Conservation (phyloP, 2,113 vertebrate genomes). For the Triplophysa dalaica region DNA sequence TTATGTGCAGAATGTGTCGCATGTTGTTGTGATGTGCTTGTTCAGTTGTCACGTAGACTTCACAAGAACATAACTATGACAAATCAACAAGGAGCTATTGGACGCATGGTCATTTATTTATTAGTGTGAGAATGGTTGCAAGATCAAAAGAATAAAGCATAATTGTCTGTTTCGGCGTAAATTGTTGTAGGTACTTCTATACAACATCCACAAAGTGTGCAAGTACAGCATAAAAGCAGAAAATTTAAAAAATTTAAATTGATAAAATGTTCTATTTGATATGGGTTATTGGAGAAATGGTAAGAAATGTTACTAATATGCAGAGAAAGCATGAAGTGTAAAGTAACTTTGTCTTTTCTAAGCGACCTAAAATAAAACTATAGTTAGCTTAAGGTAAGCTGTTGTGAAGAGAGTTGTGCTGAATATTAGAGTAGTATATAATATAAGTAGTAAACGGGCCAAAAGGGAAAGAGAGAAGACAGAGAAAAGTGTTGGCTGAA, state of each 20-base stretch:
- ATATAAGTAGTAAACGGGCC: slow-evolving; percentile 49
- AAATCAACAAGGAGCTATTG: not conserved
- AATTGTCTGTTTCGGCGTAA: not conserved
- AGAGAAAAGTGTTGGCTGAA: slow-evolving; percentile 57
- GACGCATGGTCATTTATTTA: not conserved
- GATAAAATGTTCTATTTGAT: too few relatives aligned
- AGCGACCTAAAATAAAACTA: not conserved
- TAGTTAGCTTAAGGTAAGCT: slow-evolving; percentile 17
- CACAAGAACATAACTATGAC: not conserved
- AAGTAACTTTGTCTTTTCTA: not conserved
- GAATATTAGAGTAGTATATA: too few relatives aligned
- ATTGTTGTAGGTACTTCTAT: not conserved
- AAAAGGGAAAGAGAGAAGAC: slow-evolving; percentile 32
- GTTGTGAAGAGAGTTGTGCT: slow-evolving; percentile 40
- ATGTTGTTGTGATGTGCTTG: not conserved
- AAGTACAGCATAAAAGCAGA: not conserved
- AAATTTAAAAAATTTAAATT: not conserved
- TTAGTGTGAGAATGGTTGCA: not conserved
- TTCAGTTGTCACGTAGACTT: not conserved
- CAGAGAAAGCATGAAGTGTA: not conserved
- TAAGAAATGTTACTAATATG: not conserved
- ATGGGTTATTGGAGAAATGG: not conserved
- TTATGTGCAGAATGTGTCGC: not conserved
- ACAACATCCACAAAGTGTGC: not conserved
- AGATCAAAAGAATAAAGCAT: not conserved